phyloP scores from a whole-genome alignment of 2,113 vertebrate genomes.

The Nematolebias whitei region DNA sequence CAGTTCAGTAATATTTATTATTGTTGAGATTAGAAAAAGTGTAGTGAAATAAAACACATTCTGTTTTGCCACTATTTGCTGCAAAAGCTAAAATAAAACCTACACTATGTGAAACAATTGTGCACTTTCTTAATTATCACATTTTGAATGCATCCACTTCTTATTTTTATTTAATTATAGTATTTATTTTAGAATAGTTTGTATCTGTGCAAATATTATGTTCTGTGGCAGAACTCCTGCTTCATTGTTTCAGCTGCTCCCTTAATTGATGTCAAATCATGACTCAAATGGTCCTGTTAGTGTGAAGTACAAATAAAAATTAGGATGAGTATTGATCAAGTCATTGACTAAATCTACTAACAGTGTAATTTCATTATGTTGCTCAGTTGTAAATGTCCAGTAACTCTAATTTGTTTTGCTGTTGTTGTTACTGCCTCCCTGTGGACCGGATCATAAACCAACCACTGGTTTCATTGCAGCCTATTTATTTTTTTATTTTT shows the following conservation, averaged over 20 bases:
- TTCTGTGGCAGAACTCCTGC: background rate
- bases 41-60: too few relatives aligned
- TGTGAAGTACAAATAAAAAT: conserved; percentile 36
- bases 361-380: conserved; percentile 50
- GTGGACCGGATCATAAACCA: conserved; percentile 26
- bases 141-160: background rate
- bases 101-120: background rate
- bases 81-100: background rate
- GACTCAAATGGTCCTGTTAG: conserved; percentile 21
- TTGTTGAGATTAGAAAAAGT: too few relatives aligned
- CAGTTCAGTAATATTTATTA: too few relatives aligned
- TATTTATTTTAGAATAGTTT: background rate
- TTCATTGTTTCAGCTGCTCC: background rate
- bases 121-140: background rate
- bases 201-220: background rate
- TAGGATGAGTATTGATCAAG: conserved; percentile 53
- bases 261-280: conserved; percentile 5
- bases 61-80: background rate
- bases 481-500: conserved; percentile 23
- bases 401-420: conserved; percentile 30
- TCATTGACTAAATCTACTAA: conserved; percentile 38
- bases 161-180: background rate
- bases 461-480: conserved; percentile 8
- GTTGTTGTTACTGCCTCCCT: conserved; percentile 13
- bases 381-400: conserved; percentile 38